phyloP scores from a whole-genome alignment of 2,113 vertebrate species.

The Larimichthys polyactis region DNA sequence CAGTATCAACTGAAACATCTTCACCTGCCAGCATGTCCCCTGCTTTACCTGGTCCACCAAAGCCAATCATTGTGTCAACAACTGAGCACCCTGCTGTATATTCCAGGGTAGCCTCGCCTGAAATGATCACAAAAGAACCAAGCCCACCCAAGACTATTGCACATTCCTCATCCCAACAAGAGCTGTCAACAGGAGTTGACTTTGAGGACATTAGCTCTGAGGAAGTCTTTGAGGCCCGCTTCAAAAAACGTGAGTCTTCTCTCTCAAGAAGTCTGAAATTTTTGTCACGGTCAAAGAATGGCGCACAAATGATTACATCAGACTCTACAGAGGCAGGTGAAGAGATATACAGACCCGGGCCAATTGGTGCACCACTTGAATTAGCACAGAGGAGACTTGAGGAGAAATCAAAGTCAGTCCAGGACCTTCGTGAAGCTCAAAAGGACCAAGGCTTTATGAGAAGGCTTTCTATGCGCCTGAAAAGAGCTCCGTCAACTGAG shows the following conservation, averaged over 20 bases:
- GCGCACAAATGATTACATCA: conserved; percentile 74
- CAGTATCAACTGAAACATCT: conserved; percentile 33
- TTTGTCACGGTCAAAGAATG: conserved; percentile 89
- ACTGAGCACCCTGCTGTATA: conserved; percentile 86
- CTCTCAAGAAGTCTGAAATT: conserved; percentile 90
- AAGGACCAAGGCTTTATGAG: conserved; percentile 93
- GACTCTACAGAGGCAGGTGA: conserved; percentile 81
- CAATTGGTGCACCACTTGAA: conserved; percentile 91
- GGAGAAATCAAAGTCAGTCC: conserved; percentile 94
- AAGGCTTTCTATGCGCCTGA: conserved; percentile 91
- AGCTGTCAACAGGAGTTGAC: conserved; percentile 58
- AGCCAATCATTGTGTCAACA: conserved; percentile 53
- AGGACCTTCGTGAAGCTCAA: conserved; percentile 90
- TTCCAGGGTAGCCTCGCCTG: conserved; percentile 84
- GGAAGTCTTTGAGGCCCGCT: conserved; percentile 96
- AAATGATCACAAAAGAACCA: conserved; percentile 80
- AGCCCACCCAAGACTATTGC: conserved; percentile 76
- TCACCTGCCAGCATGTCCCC: conserved; percentile 22
- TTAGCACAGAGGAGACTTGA: conserved; percentile 82
- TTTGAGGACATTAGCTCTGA: conserved; percentile 93
- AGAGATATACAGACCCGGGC: conserved; percentile 93
- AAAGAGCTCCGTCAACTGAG: conserved; percentile 88
- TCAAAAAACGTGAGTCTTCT: conserved; percentile 93
- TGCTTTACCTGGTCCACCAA: conserved; percentile 50
- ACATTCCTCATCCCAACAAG: conserved; percentile 64